A percentile compares a stretch with the other conserved stretches of the same genome.
Conservation (phyloP, 1,140 invertebrate genomes). For the Atta colombica region DNA sequence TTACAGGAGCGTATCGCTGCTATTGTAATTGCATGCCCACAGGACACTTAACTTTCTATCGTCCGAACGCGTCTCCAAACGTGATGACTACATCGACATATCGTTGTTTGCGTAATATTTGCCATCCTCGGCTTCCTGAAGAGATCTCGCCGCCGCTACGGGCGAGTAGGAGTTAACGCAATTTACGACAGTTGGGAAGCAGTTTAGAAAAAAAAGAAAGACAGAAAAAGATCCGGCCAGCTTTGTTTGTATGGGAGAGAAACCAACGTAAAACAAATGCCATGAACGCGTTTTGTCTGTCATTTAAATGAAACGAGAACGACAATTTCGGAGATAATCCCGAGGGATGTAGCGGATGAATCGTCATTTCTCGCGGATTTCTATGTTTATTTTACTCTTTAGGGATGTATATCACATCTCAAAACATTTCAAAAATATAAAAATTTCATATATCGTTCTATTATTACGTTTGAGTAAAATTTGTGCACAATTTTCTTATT, state of each 20-base stretch:
- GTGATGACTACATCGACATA: slow-evolving; percentile 58
- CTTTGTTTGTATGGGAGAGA: slow-evolving; percentile 53
- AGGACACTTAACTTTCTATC: slow-evolving; percentile 63
- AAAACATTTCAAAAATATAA: too few relatives aligned
- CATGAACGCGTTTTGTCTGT: not conserved
- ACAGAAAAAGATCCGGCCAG: not conserved
- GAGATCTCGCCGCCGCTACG: slow-evolving; percentile 24
- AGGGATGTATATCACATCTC: too few relatives aligned
- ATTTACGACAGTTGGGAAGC: slow-evolving; percentile 53
- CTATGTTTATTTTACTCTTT: not conserved
- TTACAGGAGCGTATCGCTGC: slow-evolving; percentile 50
- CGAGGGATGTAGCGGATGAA: not conserved
- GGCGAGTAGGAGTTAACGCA: slow-evolving; percentile 47
- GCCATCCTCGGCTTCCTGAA: slow-evolving; percentile 48
- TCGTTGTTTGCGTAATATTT: slow-evolving; percentile 67
- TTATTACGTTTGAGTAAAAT: too few relatives aligned
- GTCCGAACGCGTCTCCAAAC: slow-evolving; percentile 49
- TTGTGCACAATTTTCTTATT: too few relatives aligned
- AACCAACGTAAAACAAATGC: slow-evolving; percentile 46
- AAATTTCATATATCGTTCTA: too few relatives aligned
- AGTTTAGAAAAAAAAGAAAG: not conserved
- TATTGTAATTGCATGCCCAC: slow-evolving; percentile 61
- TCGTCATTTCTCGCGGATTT: not conserved
- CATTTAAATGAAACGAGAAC: slow-evolving; percentile 11
- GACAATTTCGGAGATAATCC: not conserved